phyloP scores from a whole-genome alignment of 2,113 vertebrate genomes.

The Ellobius talpinus region DNA sequence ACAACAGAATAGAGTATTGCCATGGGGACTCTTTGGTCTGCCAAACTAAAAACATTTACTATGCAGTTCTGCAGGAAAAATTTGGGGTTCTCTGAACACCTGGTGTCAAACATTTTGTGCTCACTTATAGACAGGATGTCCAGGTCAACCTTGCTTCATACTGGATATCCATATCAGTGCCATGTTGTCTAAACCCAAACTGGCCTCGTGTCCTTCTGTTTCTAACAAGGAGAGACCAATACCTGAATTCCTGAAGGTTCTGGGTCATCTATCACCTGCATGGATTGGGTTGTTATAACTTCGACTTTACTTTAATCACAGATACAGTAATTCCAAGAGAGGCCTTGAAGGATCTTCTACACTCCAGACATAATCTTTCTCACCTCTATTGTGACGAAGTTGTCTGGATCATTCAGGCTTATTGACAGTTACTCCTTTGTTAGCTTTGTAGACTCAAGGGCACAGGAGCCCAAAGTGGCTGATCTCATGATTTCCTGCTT shows the following conservation, averaged over 20 bases:
- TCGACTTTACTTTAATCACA: not conserved
- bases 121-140: not conserved
- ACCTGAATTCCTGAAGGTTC: not conserved
- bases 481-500: not conserved
- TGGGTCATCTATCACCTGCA: not conserved
- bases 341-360: not conserved
- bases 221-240: not conserved
- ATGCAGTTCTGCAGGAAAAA: not conserved
- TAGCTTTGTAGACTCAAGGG: not conserved
- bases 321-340: not conserved
- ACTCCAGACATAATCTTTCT: not conserved
- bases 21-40: not conserved
- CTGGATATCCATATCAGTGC: not conserved
- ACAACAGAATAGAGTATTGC: not conserved
- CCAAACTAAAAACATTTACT: not conserved
- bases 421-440: not conserved
- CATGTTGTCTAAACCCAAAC: not conserved
- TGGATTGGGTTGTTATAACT: not conserved
- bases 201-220: not conserved
- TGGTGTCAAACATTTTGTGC: not conserved
- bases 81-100: not conserved
- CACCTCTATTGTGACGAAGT: not conserved
- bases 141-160: not conserved
- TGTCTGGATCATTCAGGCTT: not conserved
- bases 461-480: not conserved